These are phyloP conservation scores for Electrona antarctica DNA, from an alignment of 2,113 vertebrate species.

Conservation along the genomic window DNA sequence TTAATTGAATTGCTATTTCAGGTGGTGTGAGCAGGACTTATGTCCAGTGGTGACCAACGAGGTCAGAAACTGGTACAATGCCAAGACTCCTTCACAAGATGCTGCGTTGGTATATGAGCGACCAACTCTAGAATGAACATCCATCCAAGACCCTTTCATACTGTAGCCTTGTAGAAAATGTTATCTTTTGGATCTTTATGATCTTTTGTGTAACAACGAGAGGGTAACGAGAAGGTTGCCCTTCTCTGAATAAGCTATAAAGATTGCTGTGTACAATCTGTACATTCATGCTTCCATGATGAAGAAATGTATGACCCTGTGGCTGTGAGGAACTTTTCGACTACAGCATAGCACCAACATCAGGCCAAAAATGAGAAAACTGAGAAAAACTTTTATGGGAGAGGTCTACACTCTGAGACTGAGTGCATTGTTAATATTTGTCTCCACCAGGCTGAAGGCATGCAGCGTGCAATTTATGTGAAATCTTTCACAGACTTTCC, in stretches of 20 bases:
- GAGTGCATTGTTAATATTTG: background rate
- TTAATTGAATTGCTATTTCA: slow-evolving; percentile 43
- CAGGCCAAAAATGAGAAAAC: background rate
- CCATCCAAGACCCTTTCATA: background rate
- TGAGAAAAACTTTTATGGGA: background rate
- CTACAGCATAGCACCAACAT: background rate
- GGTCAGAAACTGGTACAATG: slow-evolving; percentile 66
- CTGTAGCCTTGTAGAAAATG: slow-evolving; percentile 6
- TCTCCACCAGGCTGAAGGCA: too few species aligned
- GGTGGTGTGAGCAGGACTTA: slow-evolving; percentile 85
- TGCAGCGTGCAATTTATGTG: too few species aligned
- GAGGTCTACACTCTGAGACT: background rate
- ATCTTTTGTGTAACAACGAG: background rate
- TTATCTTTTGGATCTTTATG: background rate
- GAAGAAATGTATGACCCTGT: background rate
- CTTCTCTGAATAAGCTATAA: too few species aligned
- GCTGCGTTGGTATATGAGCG: slow-evolving; percentile 72
- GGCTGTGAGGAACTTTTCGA: too few species aligned
- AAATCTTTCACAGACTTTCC: too few species aligned
- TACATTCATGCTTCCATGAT: background rate
- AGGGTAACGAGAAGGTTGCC: too few species aligned
- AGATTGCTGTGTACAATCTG: too few species aligned
- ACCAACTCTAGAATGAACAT: slow-evolving; percentile 26
- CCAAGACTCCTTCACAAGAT: slow-evolving; percentile 52
- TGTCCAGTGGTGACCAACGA: slow-evolving; percentile 73